Conservation (phyloP, 1,140 invertebrate genomes). For the Drosophila athabasca region DNA sequence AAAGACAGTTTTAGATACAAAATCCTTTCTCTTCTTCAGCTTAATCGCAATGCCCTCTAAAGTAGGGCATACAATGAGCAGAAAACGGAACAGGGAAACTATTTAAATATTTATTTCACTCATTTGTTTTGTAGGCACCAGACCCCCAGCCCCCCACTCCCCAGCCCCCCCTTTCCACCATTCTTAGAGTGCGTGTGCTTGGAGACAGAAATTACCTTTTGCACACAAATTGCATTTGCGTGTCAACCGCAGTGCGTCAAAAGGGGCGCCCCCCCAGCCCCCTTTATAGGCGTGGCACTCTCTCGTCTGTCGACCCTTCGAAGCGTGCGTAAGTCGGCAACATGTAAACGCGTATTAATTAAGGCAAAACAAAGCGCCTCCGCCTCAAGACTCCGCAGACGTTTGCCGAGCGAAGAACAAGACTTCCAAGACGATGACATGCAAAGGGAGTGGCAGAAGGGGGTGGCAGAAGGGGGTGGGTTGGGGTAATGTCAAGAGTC, state of each 20-base stretch:
- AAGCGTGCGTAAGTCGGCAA: conserved; percentile 62
- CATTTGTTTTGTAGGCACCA: conserved; percentile 43
- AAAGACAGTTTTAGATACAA: too few relatives aligned
- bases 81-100: conserved; percentile 22
- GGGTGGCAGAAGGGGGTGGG: neutral
- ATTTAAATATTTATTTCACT: conserved; percentile 61
- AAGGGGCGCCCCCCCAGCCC: neutral
- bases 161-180: too few relatives aligned
- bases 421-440: conserved; percentile 35
- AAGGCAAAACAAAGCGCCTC: conserved; percentile 66
- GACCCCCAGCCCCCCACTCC: conserved; percentile 1
- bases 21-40: too few relatives aligned
- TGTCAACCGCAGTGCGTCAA: conserved; percentile 53
- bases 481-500: conserved; percentile 31
- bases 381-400: conserved; percentile 50
- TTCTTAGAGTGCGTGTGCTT: conserved; percentile 6
- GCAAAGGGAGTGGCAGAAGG: conserved; percentile 34
- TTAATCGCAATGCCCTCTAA: too few relatives aligned
- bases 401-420: conserved; percentile 16
- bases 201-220: conserved; percentile 58
- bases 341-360: conserved; percentile 76
- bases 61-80: too few relatives aligned
- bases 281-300: conserved; percentile 1
- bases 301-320: conserved; percentile 20
- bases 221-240: conserved; percentile 77